A percentile compares a stretch with the other conserved stretches of the same genome.
phyloP scores from a whole-genome alignment of 2,113 vertebrate genomes.

The Otis tarda region DNA sequence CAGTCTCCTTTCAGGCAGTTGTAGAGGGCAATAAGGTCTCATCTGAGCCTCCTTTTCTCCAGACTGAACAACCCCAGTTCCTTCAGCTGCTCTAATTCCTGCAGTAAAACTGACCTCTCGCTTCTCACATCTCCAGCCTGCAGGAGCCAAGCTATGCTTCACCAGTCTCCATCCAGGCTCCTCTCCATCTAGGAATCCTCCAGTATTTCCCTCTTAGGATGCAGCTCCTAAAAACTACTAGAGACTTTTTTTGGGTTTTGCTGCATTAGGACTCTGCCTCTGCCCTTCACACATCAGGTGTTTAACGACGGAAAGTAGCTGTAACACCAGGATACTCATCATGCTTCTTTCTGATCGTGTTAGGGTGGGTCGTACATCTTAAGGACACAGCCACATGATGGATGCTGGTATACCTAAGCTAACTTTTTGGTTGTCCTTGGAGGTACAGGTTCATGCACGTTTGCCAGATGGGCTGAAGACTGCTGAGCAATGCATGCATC shows the following conservation, averaged over 20 bases:
- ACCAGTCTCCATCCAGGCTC: not conserved
- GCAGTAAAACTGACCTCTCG: rapidly evolving
- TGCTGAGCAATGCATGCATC: not conserved
- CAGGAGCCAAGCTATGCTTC: not conserved
- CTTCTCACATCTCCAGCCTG: not conserved
- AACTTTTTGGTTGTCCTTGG: not conserved
- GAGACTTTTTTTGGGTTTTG: not conserved
- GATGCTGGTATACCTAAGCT: not conserved
- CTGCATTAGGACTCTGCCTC: not conserved
- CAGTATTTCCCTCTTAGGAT: not conserved
- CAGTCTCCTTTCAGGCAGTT: too few species aligned
- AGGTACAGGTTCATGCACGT: not conserved
- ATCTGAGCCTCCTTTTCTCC: too few species aligned
- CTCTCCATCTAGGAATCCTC: not conserved
- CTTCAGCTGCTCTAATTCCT: not conserved
- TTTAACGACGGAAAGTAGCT: not conserved
- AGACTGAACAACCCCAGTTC: too few species aligned
- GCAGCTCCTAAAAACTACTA: not conserved
- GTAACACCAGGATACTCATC: not conserved
- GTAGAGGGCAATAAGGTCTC: too few species aligned
- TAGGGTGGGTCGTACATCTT: not conserved
- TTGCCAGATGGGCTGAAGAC: not conserved
- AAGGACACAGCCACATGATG: not conserved
- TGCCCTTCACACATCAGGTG: not conserved
- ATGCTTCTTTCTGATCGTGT: not conserved